Percentiles rank a stretch among this genome's conserved stretches.
These are phyloP conservation scores for Agriopis aurantiaria DNA, from an alignment of 2,888 invertebrate species.

Conservation along the genomic window DNA sequence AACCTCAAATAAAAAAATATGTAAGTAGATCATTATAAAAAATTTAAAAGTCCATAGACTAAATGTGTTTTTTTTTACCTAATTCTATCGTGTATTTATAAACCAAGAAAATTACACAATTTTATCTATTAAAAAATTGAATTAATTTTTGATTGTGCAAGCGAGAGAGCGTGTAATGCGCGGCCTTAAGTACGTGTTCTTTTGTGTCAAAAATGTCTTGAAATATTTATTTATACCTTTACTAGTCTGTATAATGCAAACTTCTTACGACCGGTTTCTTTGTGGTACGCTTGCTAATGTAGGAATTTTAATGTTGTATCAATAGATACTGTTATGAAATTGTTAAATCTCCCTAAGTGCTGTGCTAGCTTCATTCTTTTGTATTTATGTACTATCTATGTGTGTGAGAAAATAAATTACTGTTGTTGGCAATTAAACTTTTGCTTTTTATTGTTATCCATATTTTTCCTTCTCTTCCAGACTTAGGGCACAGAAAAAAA, in stretches of 20 bases:
- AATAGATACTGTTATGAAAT: conserved; percentile 40
- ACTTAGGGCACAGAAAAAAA: too few species aligned
- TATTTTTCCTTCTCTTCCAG: neutral
- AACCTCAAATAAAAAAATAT: too few species aligned
- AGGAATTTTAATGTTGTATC: conserved; percentile 43
- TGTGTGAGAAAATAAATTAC: conserved; percentile 83
- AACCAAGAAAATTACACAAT: too few species aligned
- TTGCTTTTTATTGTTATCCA: conserved; percentile 42
- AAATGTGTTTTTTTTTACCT: too few species aligned
- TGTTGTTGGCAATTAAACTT: conserved; percentile 75
- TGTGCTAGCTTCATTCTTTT: conserved; percentile 78
- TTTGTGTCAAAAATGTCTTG: neutral
- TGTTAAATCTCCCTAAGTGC: conserved; percentile 56
- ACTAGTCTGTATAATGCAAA: conserved; percentile 11
- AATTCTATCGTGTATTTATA: too few species aligned
- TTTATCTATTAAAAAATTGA: too few species aligned
- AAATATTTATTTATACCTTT: neutral
- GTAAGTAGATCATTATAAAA: too few species aligned
- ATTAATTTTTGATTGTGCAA: too few species aligned
- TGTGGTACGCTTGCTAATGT: conserved; percentile 31
- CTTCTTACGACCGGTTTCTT: conserved; percentile 27
- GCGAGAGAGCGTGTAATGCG: too few species aligned
- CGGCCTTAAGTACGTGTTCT: too few species aligned
- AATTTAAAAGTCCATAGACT: too few species aligned
- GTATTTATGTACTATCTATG: conserved; percentile 64